Conservation (phyloP, 2,888 invertebrate species). For the Ferrisia virgata region DNA sequence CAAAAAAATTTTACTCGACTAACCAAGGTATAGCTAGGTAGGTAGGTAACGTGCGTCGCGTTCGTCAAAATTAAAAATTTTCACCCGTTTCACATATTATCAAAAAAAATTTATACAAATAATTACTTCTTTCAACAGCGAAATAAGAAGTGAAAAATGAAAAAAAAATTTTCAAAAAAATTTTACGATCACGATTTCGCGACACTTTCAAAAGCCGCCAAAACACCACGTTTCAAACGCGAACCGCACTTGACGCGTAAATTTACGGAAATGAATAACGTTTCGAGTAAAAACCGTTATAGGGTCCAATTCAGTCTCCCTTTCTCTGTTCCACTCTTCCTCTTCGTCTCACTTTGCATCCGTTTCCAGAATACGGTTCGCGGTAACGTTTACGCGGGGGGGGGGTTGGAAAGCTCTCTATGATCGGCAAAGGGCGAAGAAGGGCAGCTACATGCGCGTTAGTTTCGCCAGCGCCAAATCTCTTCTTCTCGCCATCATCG, state of each 20-base stretch:
- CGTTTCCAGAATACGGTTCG: neutral
- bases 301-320: neutral
- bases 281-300: neutral
- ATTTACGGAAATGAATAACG: slow-evolving; percentile 33
- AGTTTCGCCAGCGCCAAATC: neutral
- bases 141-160: neutral
- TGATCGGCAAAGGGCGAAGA: too few relatives aligned
- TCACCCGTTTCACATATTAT: neutral
- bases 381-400: neutral
- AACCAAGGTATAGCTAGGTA: too few relatives aligned
- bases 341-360: neutral
- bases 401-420: neutral
- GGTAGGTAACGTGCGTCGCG: too few relatives aligned
- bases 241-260: slow-evolving; percentile 24
- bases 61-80: neutral
- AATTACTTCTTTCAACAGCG: too few relatives aligned
- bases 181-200: neutral
- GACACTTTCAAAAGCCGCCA: neutral
- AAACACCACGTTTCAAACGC: neutral
- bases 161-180: neutral
- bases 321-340: neutral
- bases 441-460: neutral
- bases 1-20: too few relatives aligned
- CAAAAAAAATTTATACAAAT: neutral
- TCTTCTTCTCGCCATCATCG: neutral